phyloP scores from a whole-genome alignment of 2,797 vertebrate species.

The Cyprinodon diabolis region DNA sequence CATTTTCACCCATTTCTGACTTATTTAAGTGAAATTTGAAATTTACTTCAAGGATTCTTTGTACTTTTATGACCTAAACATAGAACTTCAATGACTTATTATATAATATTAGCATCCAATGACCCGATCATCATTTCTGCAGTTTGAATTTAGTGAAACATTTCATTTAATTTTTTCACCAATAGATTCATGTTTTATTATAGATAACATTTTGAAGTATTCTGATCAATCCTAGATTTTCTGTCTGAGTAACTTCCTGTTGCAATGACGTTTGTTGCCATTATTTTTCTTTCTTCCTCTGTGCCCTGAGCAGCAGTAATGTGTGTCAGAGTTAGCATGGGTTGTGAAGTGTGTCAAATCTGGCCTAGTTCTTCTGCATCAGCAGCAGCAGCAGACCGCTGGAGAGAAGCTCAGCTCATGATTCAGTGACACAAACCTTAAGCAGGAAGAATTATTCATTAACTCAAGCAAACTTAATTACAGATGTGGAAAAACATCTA shows the following conservation, averaged over 20 bases:
- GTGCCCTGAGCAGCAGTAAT: slow-evolving; percentile 49
- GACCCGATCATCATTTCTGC: slow-evolving; percentile 15
- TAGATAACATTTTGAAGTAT: slow-evolving; percentile 13
- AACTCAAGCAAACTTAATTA: slow-evolving; percentile 39
- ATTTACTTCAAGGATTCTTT: background rate
- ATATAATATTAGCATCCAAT: slow-evolving; percentile 17
- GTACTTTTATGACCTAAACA: slow-evolving; percentile 5
- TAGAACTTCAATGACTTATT: slow-evolving; percentile 9
- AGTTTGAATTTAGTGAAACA: slow-evolving; percentile 16
- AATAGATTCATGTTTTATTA: slow-evolving; percentile 18
- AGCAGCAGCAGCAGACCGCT: slow-evolving; percentile 72
- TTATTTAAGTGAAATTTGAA: slow-evolving; percentile 13
- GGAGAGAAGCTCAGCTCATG: slow-evolving; percentile 68
- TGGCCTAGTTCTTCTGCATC: slow-evolving; percentile 81
- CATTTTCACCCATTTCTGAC: slow-evolving; percentile 35
- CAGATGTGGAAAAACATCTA: slow-evolving; percentile 29
- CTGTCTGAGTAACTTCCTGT: slow-evolving; percentile 23
- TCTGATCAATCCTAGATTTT: slow-evolving; percentile 13
- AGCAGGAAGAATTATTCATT: slow-evolving; percentile 29
- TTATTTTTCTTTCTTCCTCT: slow-evolving; percentile 26
- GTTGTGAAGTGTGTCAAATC: slow-evolving; percentile 81
- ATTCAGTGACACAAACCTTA: slow-evolving; percentile 60
- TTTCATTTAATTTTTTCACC: background rate
- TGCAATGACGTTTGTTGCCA: slow-evolving; percentile 21
- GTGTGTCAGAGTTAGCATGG: slow-evolving; percentile 66